These are phyloP conservation scores for Enteromius anoplus DNA, from an alignment of 2,797 vertebrate species.

Conservation along the genomic window DNA sequence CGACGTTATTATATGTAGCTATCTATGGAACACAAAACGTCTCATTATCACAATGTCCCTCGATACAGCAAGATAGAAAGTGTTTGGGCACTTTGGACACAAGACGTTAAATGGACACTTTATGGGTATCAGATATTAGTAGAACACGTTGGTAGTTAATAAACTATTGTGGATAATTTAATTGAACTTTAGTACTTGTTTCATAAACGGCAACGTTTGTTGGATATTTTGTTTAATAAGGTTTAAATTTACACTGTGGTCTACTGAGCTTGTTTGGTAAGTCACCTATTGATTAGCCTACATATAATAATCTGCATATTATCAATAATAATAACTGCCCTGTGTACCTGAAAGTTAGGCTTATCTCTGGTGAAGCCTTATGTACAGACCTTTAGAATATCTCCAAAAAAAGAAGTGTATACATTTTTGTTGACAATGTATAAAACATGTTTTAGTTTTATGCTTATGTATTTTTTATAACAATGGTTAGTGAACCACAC, in stretches of 20 bases:
- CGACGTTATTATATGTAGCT: neutral
- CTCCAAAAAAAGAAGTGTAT: neutral
- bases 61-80: neutral
- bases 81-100: too few relatives aligned
- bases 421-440: too few relatives aligned
- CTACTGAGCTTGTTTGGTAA: neutral
- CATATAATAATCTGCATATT: neutral
- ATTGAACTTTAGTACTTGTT: too few relatives aligned
- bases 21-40: neutral
- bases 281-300: neutral
- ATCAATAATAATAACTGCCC: too few relatives aligned
- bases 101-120: neutral
- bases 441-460: neutral
- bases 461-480: neutral
- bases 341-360: neutral
- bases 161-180: neutral
- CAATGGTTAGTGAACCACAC: neutral
- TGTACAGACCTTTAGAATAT: neutral
- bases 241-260: neutral
- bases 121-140: neutral
- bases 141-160: neutral
- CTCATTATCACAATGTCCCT: too few relatives aligned
- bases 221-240: neutral
- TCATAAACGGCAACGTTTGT: neutral
- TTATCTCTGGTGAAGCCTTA: neutral